Percentiles rank a stretch among this genome's conserved stretches.
phyloP scores from a whole-genome alignment of 2,888 invertebrate genomes.

The Tethea ocularis region DNA sequence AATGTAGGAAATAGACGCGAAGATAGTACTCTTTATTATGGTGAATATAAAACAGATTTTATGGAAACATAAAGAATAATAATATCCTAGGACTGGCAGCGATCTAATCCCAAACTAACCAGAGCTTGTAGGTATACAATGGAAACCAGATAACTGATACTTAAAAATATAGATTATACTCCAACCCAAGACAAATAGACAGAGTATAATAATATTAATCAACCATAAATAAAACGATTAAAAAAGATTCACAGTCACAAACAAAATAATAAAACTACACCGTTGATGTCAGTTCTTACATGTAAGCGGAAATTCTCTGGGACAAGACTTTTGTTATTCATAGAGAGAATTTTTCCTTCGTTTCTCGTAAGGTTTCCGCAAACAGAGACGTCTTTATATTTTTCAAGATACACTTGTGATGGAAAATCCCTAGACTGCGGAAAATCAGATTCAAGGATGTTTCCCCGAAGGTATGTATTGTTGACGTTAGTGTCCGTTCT shows the following conservation, averaged over 20 bases:
- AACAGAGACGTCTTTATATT: slow-evolving; percentile 9
- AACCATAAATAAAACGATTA: no score
- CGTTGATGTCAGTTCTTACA: neutral
- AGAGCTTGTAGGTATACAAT: no score
- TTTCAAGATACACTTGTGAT: slow-evolving; percentile 1
- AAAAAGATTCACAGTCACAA: neutral
- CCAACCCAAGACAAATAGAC: no score
- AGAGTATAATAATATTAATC: no score
- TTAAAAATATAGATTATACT: no score
- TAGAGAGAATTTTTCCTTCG: slow-evolving; percentile 5
- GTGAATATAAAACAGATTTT: no score
- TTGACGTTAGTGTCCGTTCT: neutral
- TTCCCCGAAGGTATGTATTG: neutral
- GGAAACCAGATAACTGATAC: no score
- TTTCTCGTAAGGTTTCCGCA: neutral
- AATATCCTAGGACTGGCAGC: no score
- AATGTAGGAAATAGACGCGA: no score
- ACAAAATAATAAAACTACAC: neutral
- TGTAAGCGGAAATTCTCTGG: neutral
- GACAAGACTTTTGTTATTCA: slow-evolving; percentile 7
- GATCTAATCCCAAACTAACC: no score
- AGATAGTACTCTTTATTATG: no score
- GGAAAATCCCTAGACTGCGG: slow-evolving; percentile 4
- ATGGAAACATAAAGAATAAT: no score
- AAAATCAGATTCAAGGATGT: neutral